Base-by-base conservation (phyloP, 2,888 invertebrate genomes). In the Lamellibrachia satsuma region DNA sequence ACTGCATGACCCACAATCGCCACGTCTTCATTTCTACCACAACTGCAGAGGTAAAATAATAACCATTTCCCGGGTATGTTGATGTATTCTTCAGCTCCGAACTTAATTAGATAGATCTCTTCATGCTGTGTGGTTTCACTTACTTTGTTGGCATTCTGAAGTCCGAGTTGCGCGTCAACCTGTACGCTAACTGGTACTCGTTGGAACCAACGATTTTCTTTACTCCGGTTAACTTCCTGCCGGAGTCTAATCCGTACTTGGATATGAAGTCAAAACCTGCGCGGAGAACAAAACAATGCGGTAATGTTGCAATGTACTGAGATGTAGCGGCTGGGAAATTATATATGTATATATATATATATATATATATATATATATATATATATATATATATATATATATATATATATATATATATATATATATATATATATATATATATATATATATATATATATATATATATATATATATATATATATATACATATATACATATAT, bases 221-320 rank as follows among this genome's bases (percentile, higher is more conserved):
- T 7, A 93, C 91, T 60, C 91, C 91, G 22, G 22, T 22, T 15
- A 75, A 6, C 75, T 75, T 75, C n/a, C 75, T 11, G 2, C 75
- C 75, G n/a, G 92, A 60, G 91, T 94, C 94, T 92, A 94, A 57
- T 15, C 93, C 93, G 90, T 92, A 94, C 92, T 93, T 93, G 90
- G 93, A 93, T 57, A 94, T 94, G 92, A 94, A 94, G 93, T 94
- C 94, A 92, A 94, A 94, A n/a, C 94, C 94, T 94, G 93, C 90
- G 27, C 75, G 75, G 75, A 75, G 15, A 75, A 75, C 22, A 22
- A n/a, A 75, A 75, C n/a, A 22, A 39, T n/a, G 55, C n/a, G 22
- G 22, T 75, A 22, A 6, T 11, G 75, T 22, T 75, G n/a, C 22
- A 75, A 55, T 39, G 39, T 39, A 39, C 39, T 39, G 39, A 55